Evolutionary conservation across 2,113 vertebrate genomes (phyloP).

Genomic region (Ascaphus truei): DNA sequence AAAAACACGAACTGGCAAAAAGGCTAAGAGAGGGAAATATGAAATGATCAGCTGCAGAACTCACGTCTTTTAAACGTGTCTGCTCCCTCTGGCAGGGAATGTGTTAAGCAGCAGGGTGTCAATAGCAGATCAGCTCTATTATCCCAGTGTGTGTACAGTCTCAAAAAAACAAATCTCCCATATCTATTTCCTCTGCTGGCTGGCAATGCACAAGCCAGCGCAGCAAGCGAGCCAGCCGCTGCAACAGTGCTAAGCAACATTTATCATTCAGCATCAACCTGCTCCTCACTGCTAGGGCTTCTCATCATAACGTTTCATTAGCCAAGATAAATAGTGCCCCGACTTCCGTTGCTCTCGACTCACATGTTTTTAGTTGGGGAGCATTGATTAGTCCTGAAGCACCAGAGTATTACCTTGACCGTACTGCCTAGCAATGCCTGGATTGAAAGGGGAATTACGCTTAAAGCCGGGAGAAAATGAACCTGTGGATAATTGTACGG

Average conservation of each 20-base stretch:
- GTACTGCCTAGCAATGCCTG: not conserved
- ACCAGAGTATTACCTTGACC: constrained; percentile 1
- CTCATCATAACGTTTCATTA: constrained; percentile 60
- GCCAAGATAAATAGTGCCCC: constrained; percentile 68
- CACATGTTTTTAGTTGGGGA: constrained; percentile 60
- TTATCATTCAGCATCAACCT: constrained; percentile 49
- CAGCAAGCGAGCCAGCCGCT: constrained; percentile 29
- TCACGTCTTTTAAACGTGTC: not conserved
- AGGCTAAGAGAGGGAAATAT: no score
- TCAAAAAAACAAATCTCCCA: constrained; percentile 35
- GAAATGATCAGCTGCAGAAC: not conserved
- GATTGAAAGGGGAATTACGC: constrained; percentile 1
- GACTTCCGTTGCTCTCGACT: constrained; percentile 66
- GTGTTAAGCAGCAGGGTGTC: not conserved
- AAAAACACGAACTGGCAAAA: no score
- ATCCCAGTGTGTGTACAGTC: constrained; percentile 15
- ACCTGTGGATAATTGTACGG: not conserved
- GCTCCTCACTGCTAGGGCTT: constrained; percentile 59
- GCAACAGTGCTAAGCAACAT: constrained; percentile 40
- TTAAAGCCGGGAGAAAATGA: constrained; percentile 10
- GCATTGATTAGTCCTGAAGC: constrained; percentile 60
- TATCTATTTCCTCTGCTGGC: constrained; percentile 23
- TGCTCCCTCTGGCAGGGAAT: not conserved
- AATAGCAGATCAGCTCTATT: constrained; percentile 5
- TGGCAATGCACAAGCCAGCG: constrained; percentile 32